A percentile compares a stretch with the other conserved stretches of the same genome.
Conservation (phyloP, 2,113 vertebrate genomes). For the Labrus mixtus region DNA sequence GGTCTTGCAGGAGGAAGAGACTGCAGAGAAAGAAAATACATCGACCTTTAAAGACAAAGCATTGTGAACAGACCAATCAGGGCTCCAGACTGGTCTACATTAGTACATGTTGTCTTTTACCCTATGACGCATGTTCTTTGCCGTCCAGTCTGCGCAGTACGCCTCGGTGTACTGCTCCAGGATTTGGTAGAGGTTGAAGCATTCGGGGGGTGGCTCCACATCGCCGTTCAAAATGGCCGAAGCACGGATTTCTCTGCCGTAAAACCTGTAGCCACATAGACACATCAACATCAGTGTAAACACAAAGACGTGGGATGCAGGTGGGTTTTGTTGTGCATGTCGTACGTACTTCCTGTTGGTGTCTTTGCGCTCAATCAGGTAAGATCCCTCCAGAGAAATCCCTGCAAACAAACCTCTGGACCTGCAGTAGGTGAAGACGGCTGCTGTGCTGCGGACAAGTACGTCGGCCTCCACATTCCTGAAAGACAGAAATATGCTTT, state of each 20-base stretch:
- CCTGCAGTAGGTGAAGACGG: slow-evolving; percentile 94
- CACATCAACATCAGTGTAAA: not conserved
- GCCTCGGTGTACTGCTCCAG: slow-evolving; percentile 90
- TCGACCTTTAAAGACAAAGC: not conserved
- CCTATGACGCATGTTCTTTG: slow-evolving; percentile 58
- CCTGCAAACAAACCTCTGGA: slow-evolving; percentile 96
- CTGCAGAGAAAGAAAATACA: slow-evolving; percentile 17
- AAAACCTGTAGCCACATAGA: slow-evolving; percentile 85
- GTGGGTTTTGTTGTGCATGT: not conserved
- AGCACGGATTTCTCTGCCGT: slow-evolving; percentile 91
- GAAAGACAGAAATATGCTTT: not conserved
- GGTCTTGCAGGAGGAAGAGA: slow-evolving; percentile 60
- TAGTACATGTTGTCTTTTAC: slow-evolving; percentile 32
- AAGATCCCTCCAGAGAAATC: slow-evolving; percentile 94
- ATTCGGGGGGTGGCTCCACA: slow-evolving; percentile 86
- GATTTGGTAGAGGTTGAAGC: slow-evolving; percentile 89
- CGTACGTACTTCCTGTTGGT: slow-evolving; percentile 93
- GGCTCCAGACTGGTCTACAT: too few species aligned
- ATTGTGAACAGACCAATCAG: too few species aligned
- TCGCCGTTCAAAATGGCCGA: slow-evolving; percentile 93
- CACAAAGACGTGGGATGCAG: not conserved
- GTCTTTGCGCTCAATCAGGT: slow-evolving; percentile 95
- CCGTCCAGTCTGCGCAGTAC: slow-evolving; percentile 84
- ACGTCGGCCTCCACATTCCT: slow-evolving; percentile 97
- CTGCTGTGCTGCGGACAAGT: slow-evolving; percentile 90